Percentiles rank a stretch among this genome's conserved stretches.
Evolutionary conservation across 2,888 invertebrate species (phyloP).

Genomic region (Eilema caniola): DNA sequence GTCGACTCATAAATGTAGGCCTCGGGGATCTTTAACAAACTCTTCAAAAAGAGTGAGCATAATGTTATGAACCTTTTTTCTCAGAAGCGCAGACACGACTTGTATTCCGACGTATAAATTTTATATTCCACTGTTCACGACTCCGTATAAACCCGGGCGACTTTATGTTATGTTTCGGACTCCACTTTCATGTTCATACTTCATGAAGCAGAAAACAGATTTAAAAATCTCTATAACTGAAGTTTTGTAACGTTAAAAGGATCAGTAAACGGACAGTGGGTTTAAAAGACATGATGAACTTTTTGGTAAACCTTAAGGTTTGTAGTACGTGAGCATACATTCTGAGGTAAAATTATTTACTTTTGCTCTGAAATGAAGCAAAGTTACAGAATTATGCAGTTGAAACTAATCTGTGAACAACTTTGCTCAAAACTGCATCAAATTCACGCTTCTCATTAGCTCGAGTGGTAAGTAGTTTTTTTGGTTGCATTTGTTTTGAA

Average conservation of each 20-base stretch:
- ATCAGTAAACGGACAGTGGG: conserved; percentile 18
- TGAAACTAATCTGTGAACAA: conserved; percentile 1
- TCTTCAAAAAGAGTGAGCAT: conserved; percentile 4
- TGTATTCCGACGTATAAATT: conserved; percentile 11
- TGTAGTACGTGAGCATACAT: conserved; percentile 1
- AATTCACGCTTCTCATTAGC: conserved; percentile 5
- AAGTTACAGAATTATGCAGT: conserved; percentile 4
- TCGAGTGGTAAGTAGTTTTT: not conserved
- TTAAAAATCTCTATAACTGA: conserved; percentile 26
- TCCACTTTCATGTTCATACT: conserved; percentile 27
- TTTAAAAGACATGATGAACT: conserved; percentile 18
- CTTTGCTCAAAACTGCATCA: not conserved
- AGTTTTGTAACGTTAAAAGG: conserved; percentile 20
- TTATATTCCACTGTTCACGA: conserved; percentile 11
- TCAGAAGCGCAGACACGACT: not conserved
- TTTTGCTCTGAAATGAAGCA: not conserved
- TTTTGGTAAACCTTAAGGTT: conserved; percentile 8
- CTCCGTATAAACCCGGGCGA: conserved; percentile 16
- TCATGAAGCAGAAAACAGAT: conserved; percentile 30
- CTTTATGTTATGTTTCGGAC: conserved; percentile 21
- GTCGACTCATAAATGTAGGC: conserved; percentile 1
- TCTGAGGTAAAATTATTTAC: conserved; percentile 7
- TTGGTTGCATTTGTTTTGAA: not conserved
- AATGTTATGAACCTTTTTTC: conserved; percentile 1
- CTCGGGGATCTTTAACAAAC: conserved; percentile 3